Evolutionary conservation across 1,140 invertebrate genomes (phyloP).

Genomic region (Chironomus striatipennis): DNA sequence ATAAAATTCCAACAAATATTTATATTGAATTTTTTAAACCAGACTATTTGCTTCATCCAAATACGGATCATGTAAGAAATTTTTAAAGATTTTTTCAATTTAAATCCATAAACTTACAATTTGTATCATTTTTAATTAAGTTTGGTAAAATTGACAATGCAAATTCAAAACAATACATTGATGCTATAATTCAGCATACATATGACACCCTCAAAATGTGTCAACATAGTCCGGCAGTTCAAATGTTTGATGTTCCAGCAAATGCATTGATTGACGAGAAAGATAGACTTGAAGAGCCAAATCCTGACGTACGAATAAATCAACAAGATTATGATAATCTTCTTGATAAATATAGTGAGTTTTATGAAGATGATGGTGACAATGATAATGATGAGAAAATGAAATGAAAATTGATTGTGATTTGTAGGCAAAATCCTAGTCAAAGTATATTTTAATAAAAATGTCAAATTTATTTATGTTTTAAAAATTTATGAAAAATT

Average conservation of each 20-base stretch:
- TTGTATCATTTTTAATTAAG: slow-evolving; percentile 14
- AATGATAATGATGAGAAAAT: slow-evolving; percentile 57
- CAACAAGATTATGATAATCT: slow-evolving; percentile 75
- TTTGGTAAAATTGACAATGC: slow-evolving; percentile 68
- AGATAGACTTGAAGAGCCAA: slow-evolving; percentile 61
- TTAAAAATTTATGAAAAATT: no score
- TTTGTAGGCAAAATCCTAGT: not conserved
- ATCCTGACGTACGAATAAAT: slow-evolving; percentile 72
- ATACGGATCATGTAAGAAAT: slow-evolving; percentile 52
- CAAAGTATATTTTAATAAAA: no score
- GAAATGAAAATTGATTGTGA: no score
- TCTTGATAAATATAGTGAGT: slow-evolving; percentile 84
- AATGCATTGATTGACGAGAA: slow-evolving; percentile 59
- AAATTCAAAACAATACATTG: slow-evolving; percentile 86
- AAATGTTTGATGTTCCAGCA: slow-evolving; percentile 87
- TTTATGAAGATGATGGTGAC: slow-evolving; percentile 82
- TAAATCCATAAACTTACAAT: not conserved
- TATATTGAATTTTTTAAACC: slow-evolving; percentile 94
- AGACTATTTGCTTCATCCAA: slow-evolving; percentile 88
- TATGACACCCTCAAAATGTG: slow-evolving; percentile 84
- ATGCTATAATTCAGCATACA: slow-evolving; percentile 75
- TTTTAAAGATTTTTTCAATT: slow-evolving; percentile 36
- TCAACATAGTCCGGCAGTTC: slow-evolving; percentile 80
- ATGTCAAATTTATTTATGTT: no score
- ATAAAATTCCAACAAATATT: slow-evolving; percentile 87